Evolutionary conservation across 2,888 invertebrate species (phyloP).

Genomic region (Eucera pruinosa): DNA sequence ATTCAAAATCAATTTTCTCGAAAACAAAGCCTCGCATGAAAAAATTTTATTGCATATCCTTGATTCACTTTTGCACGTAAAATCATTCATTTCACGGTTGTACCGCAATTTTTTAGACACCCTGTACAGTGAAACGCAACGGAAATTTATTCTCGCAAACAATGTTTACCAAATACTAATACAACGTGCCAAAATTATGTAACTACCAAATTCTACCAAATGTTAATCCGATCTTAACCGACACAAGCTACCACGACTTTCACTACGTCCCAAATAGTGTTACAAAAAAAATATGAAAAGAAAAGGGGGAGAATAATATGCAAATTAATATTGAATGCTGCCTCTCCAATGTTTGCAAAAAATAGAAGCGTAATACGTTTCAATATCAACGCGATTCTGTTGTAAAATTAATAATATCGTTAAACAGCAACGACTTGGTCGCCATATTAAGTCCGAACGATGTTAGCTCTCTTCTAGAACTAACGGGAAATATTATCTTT

Average conservation of each 20-base stretch:
- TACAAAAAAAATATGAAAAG: background rate
- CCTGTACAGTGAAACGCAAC: too few relatives aligned
- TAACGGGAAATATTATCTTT: slow-evolving; percentile 7
- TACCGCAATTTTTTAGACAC: too few relatives aligned
- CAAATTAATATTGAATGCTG: slow-evolving; percentile 55
- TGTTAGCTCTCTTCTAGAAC: slow-evolving; percentile 54
- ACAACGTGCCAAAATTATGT: slow-evolving; percentile 3
- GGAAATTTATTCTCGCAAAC: background rate
- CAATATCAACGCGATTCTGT: background rate
- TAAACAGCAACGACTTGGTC: background rate
- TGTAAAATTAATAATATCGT: slow-evolving; percentile 4
- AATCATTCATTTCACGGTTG: too few relatives aligned
- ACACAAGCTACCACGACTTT: background rate
- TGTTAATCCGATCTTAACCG: background rate
- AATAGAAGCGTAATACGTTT: slow-evolving; percentile 39
- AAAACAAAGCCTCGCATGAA: too few relatives aligned
- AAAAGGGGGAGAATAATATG: slow-evolving; percentile 1
- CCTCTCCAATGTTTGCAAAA: slow-evolving; percentile 42
- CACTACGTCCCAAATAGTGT: background rate
- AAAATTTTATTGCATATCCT: too few relatives aligned
- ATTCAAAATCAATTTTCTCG: too few relatives aligned
- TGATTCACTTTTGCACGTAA: too few relatives aligned
- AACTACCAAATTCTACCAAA: background rate
- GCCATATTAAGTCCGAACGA: slow-evolving; percentile 24
- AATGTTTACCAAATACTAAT: slow-evolving; percentile 7